Evolutionary conservation across 2,888 invertebrate species (phyloP).

Genomic region (Brenthis daphne): DNA sequence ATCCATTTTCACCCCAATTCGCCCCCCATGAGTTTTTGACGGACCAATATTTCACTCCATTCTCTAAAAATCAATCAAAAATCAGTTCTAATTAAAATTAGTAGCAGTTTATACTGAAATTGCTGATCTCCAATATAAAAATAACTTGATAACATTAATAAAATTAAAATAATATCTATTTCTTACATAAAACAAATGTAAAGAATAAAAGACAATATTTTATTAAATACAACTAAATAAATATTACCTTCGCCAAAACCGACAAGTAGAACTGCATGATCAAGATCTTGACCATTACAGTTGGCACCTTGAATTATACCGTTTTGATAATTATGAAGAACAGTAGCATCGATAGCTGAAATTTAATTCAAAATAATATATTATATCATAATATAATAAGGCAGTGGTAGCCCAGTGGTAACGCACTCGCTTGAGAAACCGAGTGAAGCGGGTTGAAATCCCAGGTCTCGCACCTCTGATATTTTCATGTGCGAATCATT

Average conservation of each 20-base stretch:
- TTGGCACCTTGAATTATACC: background rate
- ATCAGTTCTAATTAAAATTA: too few relatives aligned
- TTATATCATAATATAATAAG: too few relatives aligned
- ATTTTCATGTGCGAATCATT: too few relatives aligned
- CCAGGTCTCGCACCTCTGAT: too few relatives aligned
- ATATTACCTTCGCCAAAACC: conserved; percentile 23
- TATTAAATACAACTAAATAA: background rate
- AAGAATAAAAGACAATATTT: background rate
- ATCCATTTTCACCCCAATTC: conserved; percentile 14
- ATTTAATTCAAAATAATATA: background rate
- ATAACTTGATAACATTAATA: too few relatives aligned
- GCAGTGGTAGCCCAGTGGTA: too few relatives aligned
- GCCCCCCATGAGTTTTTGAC: conserved; percentile 24
- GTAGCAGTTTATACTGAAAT: too few relatives aligned
- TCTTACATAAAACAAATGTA: too few relatives aligned
- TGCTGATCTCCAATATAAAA: too few relatives aligned
- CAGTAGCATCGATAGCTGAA: background rate
- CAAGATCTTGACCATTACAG: background rate
- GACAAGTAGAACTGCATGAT: conserved; percentile 26
- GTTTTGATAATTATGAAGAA: background rate
- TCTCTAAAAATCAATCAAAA: background rate
- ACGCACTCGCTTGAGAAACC: too few relatives aligned
- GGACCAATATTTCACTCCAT: conserved; percentile 7
- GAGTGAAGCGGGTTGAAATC: too few relatives aligned
- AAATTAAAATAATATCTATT: too few relatives aligned